Evolutionary conservation across 1,140 invertebrate genomes (phyloP).

Genomic region (Drosophila persimilis): DNA sequence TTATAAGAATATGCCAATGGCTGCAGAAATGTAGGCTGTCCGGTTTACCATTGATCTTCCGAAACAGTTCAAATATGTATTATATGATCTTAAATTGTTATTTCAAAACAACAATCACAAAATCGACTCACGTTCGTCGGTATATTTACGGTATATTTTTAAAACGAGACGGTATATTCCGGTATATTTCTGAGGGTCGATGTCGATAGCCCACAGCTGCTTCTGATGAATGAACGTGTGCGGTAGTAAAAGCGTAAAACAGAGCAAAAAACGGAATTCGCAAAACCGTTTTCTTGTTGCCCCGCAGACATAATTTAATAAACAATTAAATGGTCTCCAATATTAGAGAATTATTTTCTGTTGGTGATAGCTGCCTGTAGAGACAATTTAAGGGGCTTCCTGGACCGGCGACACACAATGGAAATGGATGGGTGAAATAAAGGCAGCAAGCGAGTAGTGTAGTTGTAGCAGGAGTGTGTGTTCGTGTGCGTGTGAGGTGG

Average conservation of each 20-base stretch:
- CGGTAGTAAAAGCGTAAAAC: constrained; percentile 65
- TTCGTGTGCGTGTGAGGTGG: constrained; percentile 44
- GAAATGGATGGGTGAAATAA: constrained; percentile 21
- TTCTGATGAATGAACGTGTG: constrained; percentile 69
- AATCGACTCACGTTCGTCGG: too few relatives aligned
- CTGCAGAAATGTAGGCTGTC: not conserved
- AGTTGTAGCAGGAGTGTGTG: constrained; percentile 50
- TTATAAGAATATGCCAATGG: too few relatives aligned
- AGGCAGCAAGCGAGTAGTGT: constrained; percentile 27
- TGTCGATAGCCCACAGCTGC: constrained; percentile 37
- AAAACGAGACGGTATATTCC: too few relatives aligned
- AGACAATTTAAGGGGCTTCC: too few relatives aligned
- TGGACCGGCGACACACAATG: constrained; percentile 36
- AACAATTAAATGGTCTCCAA: too few relatives aligned
- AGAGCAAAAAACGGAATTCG: constrained; percentile 49
- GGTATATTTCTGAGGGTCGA: too few relatives aligned
- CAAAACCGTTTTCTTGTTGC: constrained; percentile 39
- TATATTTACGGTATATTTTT: too few relatives aligned
- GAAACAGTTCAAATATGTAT: not conserved
- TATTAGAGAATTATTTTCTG: too few relatives aligned
- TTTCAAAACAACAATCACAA: too few relatives aligned
- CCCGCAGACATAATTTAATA: not conserved
- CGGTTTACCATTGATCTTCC: not conserved
- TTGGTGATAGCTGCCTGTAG: too few relatives aligned
- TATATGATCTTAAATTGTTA: too few relatives aligned